Conservation (phyloP, 2,888 invertebrate species). For the Eristalis intricaria region DNA sequence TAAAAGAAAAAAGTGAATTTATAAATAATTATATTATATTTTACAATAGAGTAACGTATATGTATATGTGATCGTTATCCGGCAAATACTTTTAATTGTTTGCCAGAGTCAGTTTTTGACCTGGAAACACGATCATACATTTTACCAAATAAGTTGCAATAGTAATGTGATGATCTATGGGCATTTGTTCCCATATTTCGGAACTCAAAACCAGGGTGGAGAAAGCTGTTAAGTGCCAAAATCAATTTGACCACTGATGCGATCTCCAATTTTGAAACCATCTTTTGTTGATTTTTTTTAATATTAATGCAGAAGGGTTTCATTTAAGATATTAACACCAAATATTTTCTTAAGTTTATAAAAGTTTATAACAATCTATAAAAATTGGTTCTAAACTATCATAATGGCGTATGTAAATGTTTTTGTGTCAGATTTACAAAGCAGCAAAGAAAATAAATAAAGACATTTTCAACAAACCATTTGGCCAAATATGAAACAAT, state of each 20-base stretch:
- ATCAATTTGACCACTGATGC: constrained; percentile 29
- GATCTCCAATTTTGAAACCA: constrained; percentile 55
- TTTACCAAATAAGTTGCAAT: constrained; percentile 78
- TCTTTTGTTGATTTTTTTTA: constrained; percentile 35
- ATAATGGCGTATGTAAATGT: constrained; percentile 22
- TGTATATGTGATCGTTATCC: constrained; percentile 73
- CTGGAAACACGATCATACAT: constrained; percentile 76
- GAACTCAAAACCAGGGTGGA: constrained; percentile 73
- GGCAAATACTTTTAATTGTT: constrained; percentile 77
- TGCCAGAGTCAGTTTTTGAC: constrained; percentile 68
- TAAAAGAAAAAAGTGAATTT: constrained; percentile 54
- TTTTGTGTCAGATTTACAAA: constrained; percentile 48
- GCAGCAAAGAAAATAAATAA: constrained; percentile 36
- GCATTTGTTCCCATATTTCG: constrained; percentile 61
- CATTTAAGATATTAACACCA: constrained; percentile 73
- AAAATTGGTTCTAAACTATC: background rate
- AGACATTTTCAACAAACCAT: constrained; percentile 25
- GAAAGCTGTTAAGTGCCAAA: constrained; percentile 38
- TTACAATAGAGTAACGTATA: constrained; percentile 76
- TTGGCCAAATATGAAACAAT: background rate
- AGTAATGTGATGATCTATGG: constrained; percentile 73
- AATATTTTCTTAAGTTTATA: constrained; percentile 67
- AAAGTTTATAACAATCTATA: constrained; percentile 7
- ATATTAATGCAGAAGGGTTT: constrained; percentile 69
- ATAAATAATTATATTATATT: constrained; percentile 74